Evolutionary conservation across 2,888 invertebrate species (phyloP).

Genomic region (Blastobasis lacticolella): DNA sequence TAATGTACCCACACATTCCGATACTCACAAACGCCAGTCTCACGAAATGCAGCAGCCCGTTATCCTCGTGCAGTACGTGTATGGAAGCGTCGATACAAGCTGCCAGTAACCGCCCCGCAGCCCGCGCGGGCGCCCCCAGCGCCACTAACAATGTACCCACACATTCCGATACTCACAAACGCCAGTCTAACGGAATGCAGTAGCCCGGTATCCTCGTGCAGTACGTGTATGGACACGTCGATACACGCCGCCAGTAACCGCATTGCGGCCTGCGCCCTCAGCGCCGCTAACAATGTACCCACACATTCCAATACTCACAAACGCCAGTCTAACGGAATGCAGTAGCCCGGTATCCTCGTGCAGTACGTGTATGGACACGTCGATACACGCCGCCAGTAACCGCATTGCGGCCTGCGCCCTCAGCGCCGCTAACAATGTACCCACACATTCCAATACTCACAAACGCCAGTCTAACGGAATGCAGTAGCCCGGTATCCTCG

Average conservation of each 20-base stretch:
- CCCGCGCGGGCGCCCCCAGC: too few species aligned
- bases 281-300: too few species aligned
- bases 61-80: slow-evolving; percentile 83
- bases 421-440: too few species aligned
- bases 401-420: too few species aligned
- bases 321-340: slow-evolving; percentile 82
- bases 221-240: slow-evolving; percentile 87
- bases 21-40: slow-evolving; percentile 87
- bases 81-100: slow-evolving; percentile 91
- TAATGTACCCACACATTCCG: too few species aligned
- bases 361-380: slow-evolving; percentile 86
- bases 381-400: slow-evolving; percentile 87
- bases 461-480: slow-evolving; percentile 84
- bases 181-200: slow-evolving; percentile 85
- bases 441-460: too few species aligned
- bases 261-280: too few species aligned
- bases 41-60: slow-evolving; percentile 82
- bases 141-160: too few species aligned
- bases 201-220: slow-evolving; percentile 83
- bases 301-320: too few species aligned
- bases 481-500: slow-evolving; percentile 81
- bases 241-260: slow-evolving; percentile 87
- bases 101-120: slow-evolving; percentile 81
- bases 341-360: slow-evolving; percentile 84
- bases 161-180: slow-evolving; percentile 86